These are phyloP conservation scores for Nematostella vectensis DNA, from an alignment of 92 coral and sea anemone species.

Conservation along the genomic window DNA sequence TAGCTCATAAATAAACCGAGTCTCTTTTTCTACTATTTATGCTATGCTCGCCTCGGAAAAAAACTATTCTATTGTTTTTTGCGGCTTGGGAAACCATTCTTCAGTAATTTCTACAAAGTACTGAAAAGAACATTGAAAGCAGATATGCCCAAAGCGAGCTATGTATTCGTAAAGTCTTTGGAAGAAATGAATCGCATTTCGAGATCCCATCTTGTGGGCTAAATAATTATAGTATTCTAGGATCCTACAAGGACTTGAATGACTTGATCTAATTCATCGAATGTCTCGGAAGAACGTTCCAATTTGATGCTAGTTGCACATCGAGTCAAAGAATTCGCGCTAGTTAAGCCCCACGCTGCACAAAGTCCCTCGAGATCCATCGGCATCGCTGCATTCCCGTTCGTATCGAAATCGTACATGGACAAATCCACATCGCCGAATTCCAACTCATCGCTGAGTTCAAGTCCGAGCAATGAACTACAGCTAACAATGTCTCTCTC, in stretches of 20 bases:
- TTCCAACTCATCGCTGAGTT: slow-evolving; percentile 75
- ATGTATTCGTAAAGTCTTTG: too few relatives aligned
- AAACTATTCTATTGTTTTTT: not conserved
- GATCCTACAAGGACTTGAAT: slow-evolving; percentile 97
- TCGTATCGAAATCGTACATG: slow-evolving; percentile 82
- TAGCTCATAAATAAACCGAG: slow-evolving; percentile 19
- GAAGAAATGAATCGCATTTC: too few relatives aligned
- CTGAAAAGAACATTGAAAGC: not conserved
- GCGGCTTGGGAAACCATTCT: not conserved
- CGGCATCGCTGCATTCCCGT: slow-evolving; percentile 42
- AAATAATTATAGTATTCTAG: slow-evolving; percentile 7
- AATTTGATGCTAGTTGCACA: slow-evolving; percentile 76
- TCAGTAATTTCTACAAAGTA: not conserved
- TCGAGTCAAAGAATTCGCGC: slow-evolving; percentile 38
- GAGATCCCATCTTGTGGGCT: too few relatives aligned
- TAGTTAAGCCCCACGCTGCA: slow-evolving; percentile 56
- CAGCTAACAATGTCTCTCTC: slow-evolving; percentile 66
- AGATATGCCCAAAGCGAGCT: too few relatives aligned
- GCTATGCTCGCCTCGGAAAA: not conserved
- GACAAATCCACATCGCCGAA: slow-evolving; percentile 95
- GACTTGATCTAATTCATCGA: slow-evolving; percentile 94
- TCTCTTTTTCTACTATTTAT: not conserved
- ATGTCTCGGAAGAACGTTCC: slow-evolving; percentile 56
- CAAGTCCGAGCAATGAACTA: slow-evolving; percentile 68
- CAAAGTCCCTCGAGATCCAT: slow-evolving; percentile 77